Base-by-base conservation (phyloP, 1,140 invertebrate species). In the Dreissena polymorpha region DNA sequence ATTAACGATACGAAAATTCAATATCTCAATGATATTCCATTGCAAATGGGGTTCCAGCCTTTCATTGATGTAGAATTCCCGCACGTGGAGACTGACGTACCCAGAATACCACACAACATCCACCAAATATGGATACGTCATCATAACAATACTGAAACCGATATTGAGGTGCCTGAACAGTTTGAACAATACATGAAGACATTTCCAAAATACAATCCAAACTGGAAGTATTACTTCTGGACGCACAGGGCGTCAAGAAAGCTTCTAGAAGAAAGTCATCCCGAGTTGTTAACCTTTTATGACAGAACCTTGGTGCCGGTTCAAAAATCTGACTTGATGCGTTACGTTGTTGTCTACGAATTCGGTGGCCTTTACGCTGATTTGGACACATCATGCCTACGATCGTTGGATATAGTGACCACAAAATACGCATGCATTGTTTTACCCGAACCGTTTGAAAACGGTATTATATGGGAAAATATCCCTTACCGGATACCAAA, bases 161-260 rank as follows among this genome's bases (percentile, higher is more conserved):
- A 27, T 23, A 72, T 69, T 7, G 12, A 76, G 13, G 64, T 91
- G 23, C 89, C 89, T 23, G 50, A 63, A 23, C 76, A 69, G 39
- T 87, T 87, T 82, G 69, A 27, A 13, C 50, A 50, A 60, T 88
- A 87, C 83, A 80, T 88, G 14, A 87, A 84, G 60, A 82, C 89
- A 5, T 91, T 90, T 88, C 65, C 71, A 13, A 63, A 72, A 51
- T 51, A 84, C 23, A 85, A 91, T 69, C 88, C 89, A 39, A 83
- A 83, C 18, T 91, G 90, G 90, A 79, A 87, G 23, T 89, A 91
- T 75, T 90, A 85, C 84, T 86, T 91, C 23, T 91, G 90, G 90
- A 91, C 90, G 16, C 84, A 89, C 72, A 83, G 87, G 8, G 85
- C 84, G 78, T 87, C 86, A 13, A 73, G 86, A 27, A 21, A 85